These are phyloP conservation scores for Caenorhabditis becei DNA, from an alignment of 2,888 invertebrate species.

Conservation along the genomic window DNA sequence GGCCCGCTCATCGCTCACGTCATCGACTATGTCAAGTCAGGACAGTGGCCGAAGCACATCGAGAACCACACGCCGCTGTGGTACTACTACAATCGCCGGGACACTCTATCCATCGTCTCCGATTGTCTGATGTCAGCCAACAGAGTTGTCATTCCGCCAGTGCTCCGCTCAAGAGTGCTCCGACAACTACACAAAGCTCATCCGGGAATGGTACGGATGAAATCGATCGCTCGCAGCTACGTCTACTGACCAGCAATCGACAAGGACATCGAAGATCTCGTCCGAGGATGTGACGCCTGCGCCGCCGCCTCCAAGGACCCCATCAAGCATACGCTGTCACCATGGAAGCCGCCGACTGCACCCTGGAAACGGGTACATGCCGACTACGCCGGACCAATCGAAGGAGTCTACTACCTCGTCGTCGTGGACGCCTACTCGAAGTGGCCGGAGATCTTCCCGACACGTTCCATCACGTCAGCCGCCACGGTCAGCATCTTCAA, in stretches of 20 bases:
- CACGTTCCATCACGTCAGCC: conserved; percentile 50
- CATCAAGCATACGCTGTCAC: conserved; percentile 66
- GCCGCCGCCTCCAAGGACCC: conserved; percentile 61
- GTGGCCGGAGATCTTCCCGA: conserved; percentile 82
- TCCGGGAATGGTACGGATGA: conserved; percentile 76
- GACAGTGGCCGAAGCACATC: no score
- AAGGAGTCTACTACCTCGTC: conserved; percentile 79
- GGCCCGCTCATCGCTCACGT: no score
- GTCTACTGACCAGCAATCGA: conserved; percentile 79
- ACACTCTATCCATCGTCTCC: background rate
- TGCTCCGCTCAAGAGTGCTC: no score
- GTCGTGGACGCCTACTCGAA: conserved; percentile 82
- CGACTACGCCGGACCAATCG: conserved; percentile 82
- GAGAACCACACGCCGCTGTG: no score
- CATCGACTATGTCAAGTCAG: no score
- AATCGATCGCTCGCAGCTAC: conserved; percentile 72
- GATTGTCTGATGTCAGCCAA: conserved; percentile 35
- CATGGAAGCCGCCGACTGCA: conserved; percentile 76
- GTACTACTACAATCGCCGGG: no score
- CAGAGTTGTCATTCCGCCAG: conserved; percentile 74
- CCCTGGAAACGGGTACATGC: conserved; percentile 82
- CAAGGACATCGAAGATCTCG: conserved; percentile 63
- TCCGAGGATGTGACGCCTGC: conserved; percentile 69
- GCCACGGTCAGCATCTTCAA: conserved; percentile 65
- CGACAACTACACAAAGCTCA: conserved; percentile 75